Conservation (phyloP, 2,113 vertebrate genomes). For the Gallinago paraguaiae region DNA sequence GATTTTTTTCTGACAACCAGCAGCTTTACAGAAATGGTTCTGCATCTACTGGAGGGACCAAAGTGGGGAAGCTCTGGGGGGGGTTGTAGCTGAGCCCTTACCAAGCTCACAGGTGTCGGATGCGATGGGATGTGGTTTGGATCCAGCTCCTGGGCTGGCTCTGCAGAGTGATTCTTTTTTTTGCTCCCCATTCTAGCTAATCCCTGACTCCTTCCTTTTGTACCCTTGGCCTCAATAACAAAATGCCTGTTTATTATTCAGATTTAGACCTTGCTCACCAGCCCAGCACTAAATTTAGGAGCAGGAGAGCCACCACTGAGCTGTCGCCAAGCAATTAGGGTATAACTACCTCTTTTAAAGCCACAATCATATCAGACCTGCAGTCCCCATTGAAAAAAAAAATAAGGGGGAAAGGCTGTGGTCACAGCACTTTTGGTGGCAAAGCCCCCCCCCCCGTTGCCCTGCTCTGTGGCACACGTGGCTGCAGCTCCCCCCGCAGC, state of each 20-base stretch:
- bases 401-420: background rate
- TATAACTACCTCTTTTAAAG: fast-evolving
- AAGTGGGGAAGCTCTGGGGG: background rate
- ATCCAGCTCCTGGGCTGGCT: background rate
- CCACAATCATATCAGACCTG: background rate
- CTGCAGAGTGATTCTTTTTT: background rate
- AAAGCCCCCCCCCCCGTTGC: background rate
- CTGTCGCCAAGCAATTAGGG: fast-evolving
- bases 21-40: background rate
- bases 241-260: background rate
- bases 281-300: background rate
- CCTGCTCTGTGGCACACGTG: fast-evolving
- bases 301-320: background rate
- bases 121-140: background rate
- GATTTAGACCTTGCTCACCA: background rate
- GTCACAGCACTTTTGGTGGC: background rate
- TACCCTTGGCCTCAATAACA: background rate
- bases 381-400: background rate
- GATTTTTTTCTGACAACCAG: background rate
- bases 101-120: background rate
- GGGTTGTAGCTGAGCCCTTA: background rate
- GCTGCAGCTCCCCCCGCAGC: background rate
- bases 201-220: background rate
- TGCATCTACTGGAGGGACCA: background rate
- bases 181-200: background rate